A percentile compares a stretch with the other conserved stretches of the same genome.
phyloP scores from a whole-genome alignment of 2,797 vertebrate species.

The Cynodonichthys magdalenae region DNA sequence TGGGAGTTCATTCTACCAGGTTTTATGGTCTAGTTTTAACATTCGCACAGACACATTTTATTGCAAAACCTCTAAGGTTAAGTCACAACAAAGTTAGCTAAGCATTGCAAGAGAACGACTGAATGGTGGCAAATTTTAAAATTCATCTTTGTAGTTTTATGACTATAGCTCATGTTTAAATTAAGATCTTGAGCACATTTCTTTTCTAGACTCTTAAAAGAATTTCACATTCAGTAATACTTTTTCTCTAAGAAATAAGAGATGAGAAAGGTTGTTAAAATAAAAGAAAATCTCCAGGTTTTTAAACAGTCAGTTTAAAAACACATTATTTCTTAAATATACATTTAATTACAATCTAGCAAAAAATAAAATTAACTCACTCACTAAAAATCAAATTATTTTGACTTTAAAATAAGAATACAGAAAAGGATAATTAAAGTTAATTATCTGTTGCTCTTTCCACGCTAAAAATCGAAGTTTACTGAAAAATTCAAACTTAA shows the following conservation, averaged over 20 bases:
- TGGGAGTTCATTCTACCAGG: slow-evolving; percentile 10
- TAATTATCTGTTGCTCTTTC: no score
- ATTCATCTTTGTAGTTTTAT: slow-evolving; percentile 20
- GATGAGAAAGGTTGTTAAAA: neutral
- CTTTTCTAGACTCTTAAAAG: neutral
- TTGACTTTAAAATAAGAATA: no score
- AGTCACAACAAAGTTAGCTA: neutral
- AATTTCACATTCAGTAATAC: slow-evolving; percentile 11
- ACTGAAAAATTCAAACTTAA: no score
- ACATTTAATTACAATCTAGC: no score
- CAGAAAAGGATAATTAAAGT: no score
- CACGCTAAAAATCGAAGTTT: no score
- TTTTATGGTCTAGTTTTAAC: slow-evolving; percentile 17
- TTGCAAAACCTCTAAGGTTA: neutral
- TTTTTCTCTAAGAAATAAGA: slow-evolving; percentile 6
- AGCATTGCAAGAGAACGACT: slow-evolving; percentile 1
- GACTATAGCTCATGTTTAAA: slow-evolving; percentile 11
- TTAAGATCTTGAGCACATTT: slow-evolving; percentile 29
- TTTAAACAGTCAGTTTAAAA: neutral
- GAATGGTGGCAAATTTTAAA: slow-evolving; percentile 3
- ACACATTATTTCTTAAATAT: no score
- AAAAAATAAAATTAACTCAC: no score
- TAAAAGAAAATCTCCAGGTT: no score
- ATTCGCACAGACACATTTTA: neutral
- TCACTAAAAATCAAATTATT: no score